Evolutionary conservation across 2,797 vertebrate genomes (phyloP).

Genomic region (Chiloscyllium punctatum): DNA sequence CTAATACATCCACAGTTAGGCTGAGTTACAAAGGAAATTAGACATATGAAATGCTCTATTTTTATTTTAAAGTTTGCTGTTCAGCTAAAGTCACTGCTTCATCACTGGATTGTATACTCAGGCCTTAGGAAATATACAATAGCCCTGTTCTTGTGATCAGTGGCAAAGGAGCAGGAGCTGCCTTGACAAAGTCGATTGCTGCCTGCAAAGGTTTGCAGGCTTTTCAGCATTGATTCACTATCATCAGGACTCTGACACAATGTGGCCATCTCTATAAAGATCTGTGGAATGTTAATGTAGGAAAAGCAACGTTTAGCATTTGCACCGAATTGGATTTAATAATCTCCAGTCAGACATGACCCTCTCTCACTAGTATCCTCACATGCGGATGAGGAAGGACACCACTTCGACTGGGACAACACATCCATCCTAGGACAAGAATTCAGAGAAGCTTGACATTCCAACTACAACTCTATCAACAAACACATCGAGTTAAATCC

Average conservation of each 20-base stretch:
- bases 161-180: too few relatives aligned
- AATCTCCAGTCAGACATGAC: background rate
- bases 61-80: background rate
- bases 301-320: background rate
- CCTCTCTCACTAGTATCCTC: too few relatives aligned
- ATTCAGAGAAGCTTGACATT: too few relatives aligned
- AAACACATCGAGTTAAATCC: too few relatives aligned
- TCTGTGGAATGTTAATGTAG: background rate
- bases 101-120: background rate
- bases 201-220: too few relatives aligned
- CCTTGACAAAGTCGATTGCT: too few relatives aligned
- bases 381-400: too few relatives aligned
- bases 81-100: background rate
- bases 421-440: too few relatives aligned
- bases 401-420: too few relatives aligned
- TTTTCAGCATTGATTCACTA: background rate
- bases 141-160: too few relatives aligned
- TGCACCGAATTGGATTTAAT: background rate
- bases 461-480: too few relatives aligned
- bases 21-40: background rate
- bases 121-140: background rate
- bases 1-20: background rate
- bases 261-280: background rate
- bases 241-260: background rate
- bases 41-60: background rate